Conservation (phyloP, 92 coral and sea anemone species). For the Epizoanthus stellaris region DNA sequence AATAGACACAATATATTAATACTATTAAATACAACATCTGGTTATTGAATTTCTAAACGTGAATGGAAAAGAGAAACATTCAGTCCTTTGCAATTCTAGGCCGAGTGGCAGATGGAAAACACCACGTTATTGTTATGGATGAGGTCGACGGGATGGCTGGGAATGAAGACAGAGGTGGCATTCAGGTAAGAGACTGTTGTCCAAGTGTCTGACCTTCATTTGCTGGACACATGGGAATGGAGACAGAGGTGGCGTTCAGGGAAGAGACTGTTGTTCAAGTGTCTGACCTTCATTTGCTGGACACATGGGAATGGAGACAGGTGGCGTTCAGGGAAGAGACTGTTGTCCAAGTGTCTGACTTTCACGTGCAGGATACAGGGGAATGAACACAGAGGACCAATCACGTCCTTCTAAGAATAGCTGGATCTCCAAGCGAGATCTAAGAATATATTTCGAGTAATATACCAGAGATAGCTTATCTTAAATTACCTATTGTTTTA, state of each 20-base stretch:
- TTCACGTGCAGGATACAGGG: no score
- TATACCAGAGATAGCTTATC: background rate
- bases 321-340: conserved; percentile 76
- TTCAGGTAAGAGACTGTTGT: conserved; percentile 58
- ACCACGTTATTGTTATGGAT: conserved; percentile 92
- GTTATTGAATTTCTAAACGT: no score
- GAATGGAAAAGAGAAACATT: no score
- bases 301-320: conserved; percentile 15
- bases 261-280: background rate
- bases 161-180: conserved; percentile 65
- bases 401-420: no score
- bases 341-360: background rate
- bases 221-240: conserved; percentile 68
- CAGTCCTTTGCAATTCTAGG: no score
- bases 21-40: no score
- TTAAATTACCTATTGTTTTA: background rate
- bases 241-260: conserved; percentile 97
- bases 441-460: no score
- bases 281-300: background rate
- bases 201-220: background rate
- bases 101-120: conserved; percentile 64
- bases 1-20: no score
- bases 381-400: no score
- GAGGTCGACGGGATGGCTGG: conserved; percentile 98
- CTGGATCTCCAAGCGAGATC: no score